Conservation (phyloP, 2,113 vertebrate genomes). For the Carettochelys insculpta region DNA sequence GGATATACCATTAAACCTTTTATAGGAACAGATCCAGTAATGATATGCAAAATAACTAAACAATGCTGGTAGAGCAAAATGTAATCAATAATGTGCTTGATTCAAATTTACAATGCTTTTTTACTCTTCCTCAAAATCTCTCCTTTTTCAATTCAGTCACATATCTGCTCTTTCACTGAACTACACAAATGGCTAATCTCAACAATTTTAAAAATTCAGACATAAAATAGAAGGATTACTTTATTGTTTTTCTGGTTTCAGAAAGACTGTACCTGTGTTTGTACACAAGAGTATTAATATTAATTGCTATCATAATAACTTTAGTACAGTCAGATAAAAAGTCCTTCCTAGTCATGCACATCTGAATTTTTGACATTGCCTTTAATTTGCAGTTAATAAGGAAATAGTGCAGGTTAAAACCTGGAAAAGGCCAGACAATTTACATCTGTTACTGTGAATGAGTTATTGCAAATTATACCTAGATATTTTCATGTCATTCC, state of each 20-base stretch:
- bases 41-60: slow-evolving; percentile 46
- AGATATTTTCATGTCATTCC: background rate
- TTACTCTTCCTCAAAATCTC: slow-evolving; percentile 30
- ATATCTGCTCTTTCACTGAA: background rate
- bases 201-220: background rate
- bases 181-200: background rate
- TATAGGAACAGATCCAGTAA: slow-evolving; percentile 39
- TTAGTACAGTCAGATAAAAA: background rate
- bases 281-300: background rate
- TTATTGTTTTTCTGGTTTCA: background rate
- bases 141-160: background rate
- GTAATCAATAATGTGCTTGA: slow-evolving; percentile 49
- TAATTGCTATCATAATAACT: background rate
- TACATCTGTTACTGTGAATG: background rate
- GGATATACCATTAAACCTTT: slow-evolving; percentile 20
- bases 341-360: background rate
- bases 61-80: slow-evolving; percentile 46
- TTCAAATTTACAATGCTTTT: slow-evolving; percentile 52
- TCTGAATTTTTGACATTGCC: background rate
- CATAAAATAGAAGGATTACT: background rate
- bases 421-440: background rate
- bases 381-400: rapidly evolving
- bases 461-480: background rate
- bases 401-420: background rate
- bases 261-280: background rate